Conservation (phyloP, 2,113 vertebrate genomes). For the Neogobius melanostomus region DNA sequence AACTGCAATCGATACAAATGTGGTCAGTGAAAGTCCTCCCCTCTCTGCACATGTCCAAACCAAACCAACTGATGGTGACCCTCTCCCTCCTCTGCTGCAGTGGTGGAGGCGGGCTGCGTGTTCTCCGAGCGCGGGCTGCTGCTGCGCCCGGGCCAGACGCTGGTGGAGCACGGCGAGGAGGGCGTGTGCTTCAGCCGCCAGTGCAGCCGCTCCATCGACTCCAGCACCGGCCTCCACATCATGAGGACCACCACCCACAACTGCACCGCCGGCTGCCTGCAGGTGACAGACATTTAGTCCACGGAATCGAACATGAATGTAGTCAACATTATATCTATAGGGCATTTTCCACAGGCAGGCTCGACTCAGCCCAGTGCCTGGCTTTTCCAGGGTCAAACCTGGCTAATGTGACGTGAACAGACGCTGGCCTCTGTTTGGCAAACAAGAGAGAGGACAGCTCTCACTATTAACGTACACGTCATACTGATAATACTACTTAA, state of each 20-base stretch:
- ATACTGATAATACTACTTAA: too few species aligned
- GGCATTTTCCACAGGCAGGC: too few species aligned
- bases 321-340: too few species aligned
- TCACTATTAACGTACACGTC: too few species aligned
- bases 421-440: too few species aligned
- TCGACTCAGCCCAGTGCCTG: too few species aligned
- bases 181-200: slow-evolving; percentile 83
- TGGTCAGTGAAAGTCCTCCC: slow-evolving; percentile 75
- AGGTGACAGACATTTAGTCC: slow-evolving; percentile 63
- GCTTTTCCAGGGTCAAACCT: too few species aligned
- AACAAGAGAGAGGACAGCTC: too few species aligned
- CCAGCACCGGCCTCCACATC: slow-evolving; percentile 82
- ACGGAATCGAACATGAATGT: too few species aligned
- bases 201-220: slow-evolving; percentile 83
- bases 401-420: too few species aligned
- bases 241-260: slow-evolving; percentile 81
- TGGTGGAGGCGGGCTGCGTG: slow-evolving; percentile 89
- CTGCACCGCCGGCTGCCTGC: slow-evolving; percentile 86
- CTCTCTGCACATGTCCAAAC: too few species aligned
- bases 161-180: slow-evolving; percentile 82
- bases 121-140: slow-evolving; percentile 84
- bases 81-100: slow-evolving; percentile 61
- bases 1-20: slow-evolving; percentile 88
- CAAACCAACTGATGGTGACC: too few species aligned
- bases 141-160: slow-evolving; percentile 88